Evolutionary conservation across 2,113 vertebrate species (phyloP), one percentile per base, ranked within the genome.

Genomic region (Pelvicachromis taeniatus): DNA sequence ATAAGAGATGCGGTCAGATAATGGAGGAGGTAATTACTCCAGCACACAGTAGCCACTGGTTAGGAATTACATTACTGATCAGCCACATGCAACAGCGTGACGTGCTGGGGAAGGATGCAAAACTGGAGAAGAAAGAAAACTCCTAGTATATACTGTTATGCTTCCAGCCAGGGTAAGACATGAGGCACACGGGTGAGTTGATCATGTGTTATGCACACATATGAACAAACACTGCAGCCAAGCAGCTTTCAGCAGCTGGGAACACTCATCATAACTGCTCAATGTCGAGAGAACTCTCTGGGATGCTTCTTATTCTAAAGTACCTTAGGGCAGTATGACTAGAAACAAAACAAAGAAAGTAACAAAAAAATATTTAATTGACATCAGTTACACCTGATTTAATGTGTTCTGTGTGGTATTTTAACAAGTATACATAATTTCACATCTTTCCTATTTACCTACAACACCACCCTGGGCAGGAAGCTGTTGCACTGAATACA

Each of bases 1-100:
- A 80, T 91, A 87, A 92, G 91, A 91, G 87, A 91, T 91, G 92
- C 81, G 93, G 92, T 94, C 91, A 77, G 93, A 93, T 94, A 93
- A 92, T 93, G 88, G 90, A 92, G 88, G 85, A 87, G 86, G 90
- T 90, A 90, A 94, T 94, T 92, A 94, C 91, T 91, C 63, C 75
- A 84, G 84, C 5, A n/a, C 26, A 54, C 81, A 81, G 83, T 77
- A 87, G 82, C 81, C 35, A 4, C 89, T 92, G 89, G 87, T 94
- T 92, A 90, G 89, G 91, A 90, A 92, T 94, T 48, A 85, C 89
- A 87, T 94, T 91, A 95, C 94, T 84, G 94, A 95, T 94, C 10
- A 23, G 77, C 42, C 65, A 68, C 53, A 91, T 85, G 88, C 83
- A 85, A 78, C 58, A 68, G 77, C 53, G 68, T 56, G 90, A 82